phyloP scores from a whole-genome alignment of 1,140 invertebrate species.

The Gryon sp. region DNA sequence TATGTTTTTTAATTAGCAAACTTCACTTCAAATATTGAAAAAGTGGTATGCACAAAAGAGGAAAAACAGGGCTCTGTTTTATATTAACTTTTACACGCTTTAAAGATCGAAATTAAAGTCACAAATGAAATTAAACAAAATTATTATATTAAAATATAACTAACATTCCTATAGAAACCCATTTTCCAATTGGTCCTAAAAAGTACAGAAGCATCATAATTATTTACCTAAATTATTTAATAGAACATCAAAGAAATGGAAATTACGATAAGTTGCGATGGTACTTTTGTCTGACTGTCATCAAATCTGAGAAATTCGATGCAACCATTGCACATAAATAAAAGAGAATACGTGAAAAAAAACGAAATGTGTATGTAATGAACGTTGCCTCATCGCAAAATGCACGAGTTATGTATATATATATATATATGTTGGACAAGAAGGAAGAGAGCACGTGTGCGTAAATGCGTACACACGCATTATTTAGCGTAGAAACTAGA shows the following conservation, averaged over 20 bases:
- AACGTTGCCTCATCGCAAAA: conserved; percentile 36
- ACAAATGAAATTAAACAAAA: no score
- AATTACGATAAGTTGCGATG: no score
- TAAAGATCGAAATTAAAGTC: not conserved
- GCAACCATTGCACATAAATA: conserved; percentile 31
- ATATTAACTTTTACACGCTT: no score
- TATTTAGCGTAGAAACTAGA: conserved; percentile 61
- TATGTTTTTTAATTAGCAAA: conserved; percentile 29
- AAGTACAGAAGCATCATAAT: no score
- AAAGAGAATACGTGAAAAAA: conserved; percentile 4
- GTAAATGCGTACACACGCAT: conserved; percentile 60
- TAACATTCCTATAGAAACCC: no score
- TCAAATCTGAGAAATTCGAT: conserved; percentile 28
- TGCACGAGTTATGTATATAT: conserved; percentile 44
- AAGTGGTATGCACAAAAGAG: no score
- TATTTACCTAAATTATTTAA: not conserved
- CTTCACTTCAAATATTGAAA: conserved; percentile 20
- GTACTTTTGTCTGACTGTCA: conserved; percentile 13
- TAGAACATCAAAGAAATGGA: not conserved
- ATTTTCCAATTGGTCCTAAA: no score
- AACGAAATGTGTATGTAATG: conserved; percentile 40
- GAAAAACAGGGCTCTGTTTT: no score
- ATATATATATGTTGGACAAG: conserved; percentile 35
- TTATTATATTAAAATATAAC: no score
- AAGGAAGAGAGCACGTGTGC: conserved; percentile 52